A percentile compares a stretch with the other conserved stretches of the same genome.
Evolutionary conservation across 2,113 vertebrate genomes (phyloP).

Genomic region (Melanerpes formicivorus): DNA sequence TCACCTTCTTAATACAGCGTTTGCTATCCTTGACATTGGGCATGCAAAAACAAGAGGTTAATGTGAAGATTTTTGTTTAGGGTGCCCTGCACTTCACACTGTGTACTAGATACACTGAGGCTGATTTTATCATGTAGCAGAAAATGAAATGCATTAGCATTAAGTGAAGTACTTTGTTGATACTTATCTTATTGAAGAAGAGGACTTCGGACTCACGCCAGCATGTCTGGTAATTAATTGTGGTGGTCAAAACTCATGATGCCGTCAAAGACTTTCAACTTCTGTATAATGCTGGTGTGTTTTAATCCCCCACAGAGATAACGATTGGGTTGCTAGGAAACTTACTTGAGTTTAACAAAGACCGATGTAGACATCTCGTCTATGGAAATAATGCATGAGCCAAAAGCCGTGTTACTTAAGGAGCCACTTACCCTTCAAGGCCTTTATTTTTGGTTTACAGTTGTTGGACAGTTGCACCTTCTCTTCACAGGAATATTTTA

Average conservation of each 20-base stretch:
- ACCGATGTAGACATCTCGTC: neutral
- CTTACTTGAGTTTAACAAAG: conserved; percentile 8
- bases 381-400: neutral
- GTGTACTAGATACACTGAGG: neutral
- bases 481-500: neutral
- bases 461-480: neutral
- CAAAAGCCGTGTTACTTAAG: conserved; percentile 16
- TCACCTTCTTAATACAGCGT: neutral
- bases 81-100: neutral
- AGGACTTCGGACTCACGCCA: neutral
- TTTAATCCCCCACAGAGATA: conserved; percentile 9
- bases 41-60: conserved; percentile 18
- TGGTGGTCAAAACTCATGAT: conserved; percentile 35
- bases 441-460: neutral
- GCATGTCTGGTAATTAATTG: conserved; percentile 24
- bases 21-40: conserved; percentile 21
- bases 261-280: conserved; percentile 15
- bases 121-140: neutral
- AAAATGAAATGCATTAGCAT: conserved; percentile 28
- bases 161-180: conserved; percentile 12
- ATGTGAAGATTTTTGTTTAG: conserved; percentile 58
- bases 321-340: conserved; percentile 58
- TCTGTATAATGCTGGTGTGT: neutral
- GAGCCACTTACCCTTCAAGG: neutral
- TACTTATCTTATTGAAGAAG: conserved; percentile 40